Conservation (phyloP, 2,113 vertebrate species). For the Nestor notabilis region DNA sequence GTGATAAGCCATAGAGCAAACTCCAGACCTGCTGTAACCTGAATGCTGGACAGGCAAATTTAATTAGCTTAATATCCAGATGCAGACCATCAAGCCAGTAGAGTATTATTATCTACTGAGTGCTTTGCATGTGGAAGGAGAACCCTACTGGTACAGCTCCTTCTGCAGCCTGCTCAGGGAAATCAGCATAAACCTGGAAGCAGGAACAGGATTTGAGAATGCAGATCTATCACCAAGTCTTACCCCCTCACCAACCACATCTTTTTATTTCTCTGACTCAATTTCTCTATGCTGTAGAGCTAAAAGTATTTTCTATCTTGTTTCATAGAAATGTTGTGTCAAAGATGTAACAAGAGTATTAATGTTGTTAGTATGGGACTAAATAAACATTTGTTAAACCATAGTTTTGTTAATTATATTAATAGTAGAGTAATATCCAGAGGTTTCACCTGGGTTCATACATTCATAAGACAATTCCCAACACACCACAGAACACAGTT, state of each 20-base stretch:
- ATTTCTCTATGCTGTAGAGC: neutral
- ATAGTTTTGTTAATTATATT: neutral
- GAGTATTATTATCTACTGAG: neutral
- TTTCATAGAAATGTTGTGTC: neutral
- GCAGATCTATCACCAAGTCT: neutral
- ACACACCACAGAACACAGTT: neutral
- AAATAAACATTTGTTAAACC: neutral
- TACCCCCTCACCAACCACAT: neutral
- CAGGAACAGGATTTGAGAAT: neutral
- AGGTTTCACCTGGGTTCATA: neutral
- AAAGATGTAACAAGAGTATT: fast-evolving
- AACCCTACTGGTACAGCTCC: neutral
- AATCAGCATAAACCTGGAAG: neutral
- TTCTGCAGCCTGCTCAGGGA: neutral
- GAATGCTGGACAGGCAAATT: neutral
- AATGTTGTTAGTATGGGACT: neutral
- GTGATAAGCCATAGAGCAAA: neutral
- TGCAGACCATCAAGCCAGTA: neutral
- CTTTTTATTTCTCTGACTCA: neutral
- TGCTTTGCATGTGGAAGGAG: neutral
- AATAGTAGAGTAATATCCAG: neutral
- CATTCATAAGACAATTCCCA: neutral
- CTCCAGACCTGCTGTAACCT: neutral
- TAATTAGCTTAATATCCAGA: neutral
- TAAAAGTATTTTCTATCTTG: neutral